These are phyloP conservation scores for Zaprionus kolodkinae DNA, from an alignment of 1,140 invertebrate species.

Conservation along the genomic window DNA sequence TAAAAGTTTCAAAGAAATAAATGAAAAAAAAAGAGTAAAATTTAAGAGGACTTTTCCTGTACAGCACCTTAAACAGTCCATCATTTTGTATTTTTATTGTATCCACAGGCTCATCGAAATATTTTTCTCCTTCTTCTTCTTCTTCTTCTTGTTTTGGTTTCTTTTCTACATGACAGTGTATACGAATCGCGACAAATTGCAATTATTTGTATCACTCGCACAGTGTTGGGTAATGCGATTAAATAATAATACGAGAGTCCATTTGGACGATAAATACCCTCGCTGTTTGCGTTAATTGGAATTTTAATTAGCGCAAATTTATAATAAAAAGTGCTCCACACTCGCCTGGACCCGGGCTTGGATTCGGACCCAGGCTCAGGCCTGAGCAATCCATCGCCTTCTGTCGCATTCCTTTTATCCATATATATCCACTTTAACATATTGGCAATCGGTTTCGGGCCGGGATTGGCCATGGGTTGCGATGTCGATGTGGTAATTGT, in stretches of 20 bases:
- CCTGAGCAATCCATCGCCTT: constrained; percentile 1
- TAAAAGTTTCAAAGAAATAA: too few relatives aligned
- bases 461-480: neutral
- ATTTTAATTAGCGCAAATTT: constrained; percentile 66
- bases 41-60: too few relatives aligned
- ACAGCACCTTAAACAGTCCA: too few relatives aligned
- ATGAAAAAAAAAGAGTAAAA: too few relatives aligned
- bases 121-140: too few relatives aligned
- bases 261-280: neutral
- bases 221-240: constrained; percentile 7
- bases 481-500: constrained; percentile 58
- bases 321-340: constrained; percentile 22
- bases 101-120: too few relatives aligned
- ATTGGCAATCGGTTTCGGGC: constrained; percentile 31
- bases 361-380: too few relatives aligned
- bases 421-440: constrained; percentile 50
- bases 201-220: neutral
- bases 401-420: constrained; percentile 47
- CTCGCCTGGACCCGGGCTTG: neutral
- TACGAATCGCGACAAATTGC: neutral
- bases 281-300: constrained; percentile 39
- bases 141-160: too few relatives aligned
- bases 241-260: constrained; percentile 16
- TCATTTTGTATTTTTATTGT: too few relatives aligned
- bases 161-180: neutral